Conservation (phyloP, 2,797 vertebrate species). For the Phoebastria nigripes region DNA sequence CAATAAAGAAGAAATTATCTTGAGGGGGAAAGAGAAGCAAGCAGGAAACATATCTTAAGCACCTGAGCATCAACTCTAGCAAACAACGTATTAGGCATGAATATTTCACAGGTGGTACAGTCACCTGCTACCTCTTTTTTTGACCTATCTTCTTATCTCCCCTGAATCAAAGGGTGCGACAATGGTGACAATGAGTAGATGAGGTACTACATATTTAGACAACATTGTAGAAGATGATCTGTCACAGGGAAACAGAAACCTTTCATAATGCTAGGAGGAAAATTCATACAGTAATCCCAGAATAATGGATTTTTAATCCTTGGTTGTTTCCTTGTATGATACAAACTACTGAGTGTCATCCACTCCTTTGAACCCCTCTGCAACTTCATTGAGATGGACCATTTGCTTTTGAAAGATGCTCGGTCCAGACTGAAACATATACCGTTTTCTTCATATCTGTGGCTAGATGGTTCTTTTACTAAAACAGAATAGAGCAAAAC, state of each 20-base stretch:
- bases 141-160: not conserved
- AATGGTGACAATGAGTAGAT: not conserved
- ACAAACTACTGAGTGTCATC: not conserved
- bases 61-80: not conserved
- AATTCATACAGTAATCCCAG: not conserved
- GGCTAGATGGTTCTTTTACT: not conserved
- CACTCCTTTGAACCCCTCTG: not conserved
- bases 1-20: not conserved
- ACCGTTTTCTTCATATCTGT: not conserved
- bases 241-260: not conserved
- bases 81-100: not conserved
- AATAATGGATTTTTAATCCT: slow-evolving; percentile 42
- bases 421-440: not conserved
- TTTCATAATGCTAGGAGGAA: not conserved
- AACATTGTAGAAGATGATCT: not conserved
- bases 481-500: not conserved
- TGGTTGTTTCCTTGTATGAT: slow-evolving; percentile 29
- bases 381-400: not conserved
- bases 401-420: not conserved
- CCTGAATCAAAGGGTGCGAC: not conserved
- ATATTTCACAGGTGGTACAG: not conserved
- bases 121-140: not conserved
- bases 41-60: not conserved
- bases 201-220: not conserved
- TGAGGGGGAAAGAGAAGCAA: not conserved